Conservation (phyloP, 2,113 vertebrate species). For the Grallaria varia region DNA sequence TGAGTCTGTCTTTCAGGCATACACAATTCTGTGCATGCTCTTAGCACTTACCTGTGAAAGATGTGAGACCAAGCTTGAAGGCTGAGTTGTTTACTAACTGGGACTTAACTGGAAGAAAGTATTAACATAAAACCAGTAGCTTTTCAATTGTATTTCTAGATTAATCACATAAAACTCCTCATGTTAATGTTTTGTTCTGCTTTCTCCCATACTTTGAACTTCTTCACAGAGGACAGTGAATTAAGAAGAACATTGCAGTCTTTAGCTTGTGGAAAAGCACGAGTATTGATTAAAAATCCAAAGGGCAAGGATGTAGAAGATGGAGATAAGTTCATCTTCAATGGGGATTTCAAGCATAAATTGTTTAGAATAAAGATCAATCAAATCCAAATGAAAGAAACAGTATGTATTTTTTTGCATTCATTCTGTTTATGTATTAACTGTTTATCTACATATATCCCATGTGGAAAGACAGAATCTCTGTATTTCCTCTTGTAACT, state of each 20-base stretch:
- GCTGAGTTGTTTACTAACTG: neutral
- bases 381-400: slow-evolving; percentile 87
- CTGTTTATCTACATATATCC: neutral
- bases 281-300: slow-evolving; percentile 79
- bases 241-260: slow-evolving; percentile 81
- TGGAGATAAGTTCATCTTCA: slow-evolving; percentile 79
- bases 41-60: neutral
- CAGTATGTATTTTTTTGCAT: slow-evolving; percentile 66
- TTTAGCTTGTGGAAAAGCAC: slow-evolving; percentile 81
- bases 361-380: slow-evolving; percentile 86
- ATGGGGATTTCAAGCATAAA: slow-evolving; percentile 82
- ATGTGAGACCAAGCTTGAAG: neutral
- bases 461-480: neutral
- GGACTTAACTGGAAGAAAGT: neutral
- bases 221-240: slow-evolving; percentile 76
- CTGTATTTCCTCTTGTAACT: neutral
- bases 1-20: neutral
- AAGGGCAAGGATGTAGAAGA: slow-evolving; percentile 83
- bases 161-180: neutral
- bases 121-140: neutral
- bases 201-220: neutral
- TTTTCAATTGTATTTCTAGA: neutral
- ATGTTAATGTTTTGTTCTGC: neutral
- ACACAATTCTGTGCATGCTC: neutral
- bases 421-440: neutral